A percentile compares a stretch with the other conserved stretches of the same genome.
phyloP scores from a whole-genome alignment of 1,140 invertebrate species.

The Drosophila malerkotliana region DNA sequence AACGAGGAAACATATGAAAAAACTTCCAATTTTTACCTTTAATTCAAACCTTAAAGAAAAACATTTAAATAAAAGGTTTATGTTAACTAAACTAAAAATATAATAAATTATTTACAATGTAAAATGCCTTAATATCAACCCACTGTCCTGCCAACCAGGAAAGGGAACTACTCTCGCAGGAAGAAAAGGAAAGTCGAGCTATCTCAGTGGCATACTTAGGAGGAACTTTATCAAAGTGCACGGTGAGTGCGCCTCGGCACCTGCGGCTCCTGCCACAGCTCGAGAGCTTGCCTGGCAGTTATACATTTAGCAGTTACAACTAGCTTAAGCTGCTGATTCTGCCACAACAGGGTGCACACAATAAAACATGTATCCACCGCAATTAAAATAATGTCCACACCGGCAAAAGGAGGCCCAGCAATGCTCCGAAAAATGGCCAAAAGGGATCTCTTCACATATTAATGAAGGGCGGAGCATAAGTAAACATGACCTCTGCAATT shows the following conservation, averaged over 20 bases:
- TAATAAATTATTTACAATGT: background rate
- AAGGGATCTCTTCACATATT: constrained; percentile 40
- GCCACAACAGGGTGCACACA: constrained; percentile 21
- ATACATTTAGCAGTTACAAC: constrained; percentile 52
- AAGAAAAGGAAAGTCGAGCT: constrained; percentile 3
- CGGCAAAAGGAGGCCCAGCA: background rate
- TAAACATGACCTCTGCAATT: constrained; percentile 64
- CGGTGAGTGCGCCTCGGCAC: constrained; percentile 44
- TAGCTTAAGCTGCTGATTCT: constrained; percentile 11
- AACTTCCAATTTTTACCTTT: background rate
- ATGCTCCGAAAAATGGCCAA: constrained; percentile 11
- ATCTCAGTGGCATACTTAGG: constrained; percentile 35
- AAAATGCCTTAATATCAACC: background rate
- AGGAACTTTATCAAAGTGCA: constrained; percentile 69
- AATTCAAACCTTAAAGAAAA: no score
- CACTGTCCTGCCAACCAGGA: background rate
- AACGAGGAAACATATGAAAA: background rate
- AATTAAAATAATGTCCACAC: constrained; percentile 53
- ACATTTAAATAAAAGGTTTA: no score
- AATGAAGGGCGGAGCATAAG: constrained; percentile 53
- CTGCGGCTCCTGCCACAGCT: constrained; percentile 35
- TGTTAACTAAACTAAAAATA: no score
- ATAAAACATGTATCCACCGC: constrained; percentile 65
- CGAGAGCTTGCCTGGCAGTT: background rate
- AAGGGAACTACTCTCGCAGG: background rate